Base-by-base conservation (phyloP, 2,888 invertebrate genomes). In the Philereme vetulata region DNA sequence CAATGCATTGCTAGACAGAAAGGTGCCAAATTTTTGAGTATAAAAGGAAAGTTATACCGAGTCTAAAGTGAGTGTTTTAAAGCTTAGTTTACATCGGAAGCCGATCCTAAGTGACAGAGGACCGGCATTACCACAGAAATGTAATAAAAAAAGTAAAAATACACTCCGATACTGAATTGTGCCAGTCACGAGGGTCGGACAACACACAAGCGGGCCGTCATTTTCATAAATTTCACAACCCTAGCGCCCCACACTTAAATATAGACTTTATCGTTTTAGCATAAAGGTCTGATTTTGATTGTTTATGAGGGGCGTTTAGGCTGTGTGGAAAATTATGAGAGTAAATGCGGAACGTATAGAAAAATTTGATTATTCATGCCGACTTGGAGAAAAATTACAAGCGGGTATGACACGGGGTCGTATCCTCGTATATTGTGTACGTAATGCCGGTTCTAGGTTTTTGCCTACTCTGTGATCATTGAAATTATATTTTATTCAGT, bases 341-440 rank as follows among this genome's bases (percentile, higher is more conserved):
- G 85, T 85, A 86, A 88, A 88, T 82, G 84, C 85, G 86, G 87
- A 85, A 85, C 86, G 88, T 87, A 88, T 87, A 89, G 86, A 88
- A 88, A 90, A 90, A 90, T 90, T 87, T 90, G 91, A 88, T 88
- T 90, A 92, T 88, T 91, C 91, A 92, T 89, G 90, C 81, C 84
- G 85, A 87, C 81, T 89, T 81, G 80, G 85, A 82, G 82, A 88
- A 90, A 88, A 87, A 88, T 84, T 87, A 88, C 85, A 81, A 80
- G 80, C 79, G 75, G 76, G 78, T 83, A 82, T 81, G 85, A 83
- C 82, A 82, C 79, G 81, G 80, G 63, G 60, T 63, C 63, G 63
- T 46, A 35, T 46, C 46, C 11, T 49, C 54, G 47, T 50, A 32
- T 45, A 44, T 47, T 53, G 48, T 50, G 36, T 36, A 42, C 35